These are phyloP conservation scores for Columbina picui DNA, from an alignment of 2,113 vertebrate genomes.

Conservation along the genomic window DNA sequence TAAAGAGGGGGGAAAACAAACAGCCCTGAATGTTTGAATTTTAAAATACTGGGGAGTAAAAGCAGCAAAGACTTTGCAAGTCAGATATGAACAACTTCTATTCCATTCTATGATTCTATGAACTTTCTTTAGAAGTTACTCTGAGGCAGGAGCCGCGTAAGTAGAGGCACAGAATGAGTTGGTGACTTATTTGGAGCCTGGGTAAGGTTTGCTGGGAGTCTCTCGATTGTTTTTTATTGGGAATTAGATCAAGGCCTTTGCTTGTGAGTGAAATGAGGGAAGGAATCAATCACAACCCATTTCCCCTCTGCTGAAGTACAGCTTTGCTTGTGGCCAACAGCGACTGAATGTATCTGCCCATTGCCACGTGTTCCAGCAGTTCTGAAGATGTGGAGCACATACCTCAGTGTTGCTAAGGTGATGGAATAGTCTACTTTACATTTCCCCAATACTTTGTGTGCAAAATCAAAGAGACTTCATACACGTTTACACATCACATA, in stretches of 20 bases:
- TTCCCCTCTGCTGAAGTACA: not conserved
- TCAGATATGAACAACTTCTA: not conserved
- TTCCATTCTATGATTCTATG: too few species aligned
- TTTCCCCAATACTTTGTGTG: not conserved
- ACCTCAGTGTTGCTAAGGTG: not conserved
- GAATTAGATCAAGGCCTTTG: not conserved
- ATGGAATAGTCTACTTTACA: not conserved
- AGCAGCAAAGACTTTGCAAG: not conserved
- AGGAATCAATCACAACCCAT: not conserved
- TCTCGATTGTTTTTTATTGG: not conserved
- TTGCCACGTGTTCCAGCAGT: not conserved
- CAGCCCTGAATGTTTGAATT: not conserved
- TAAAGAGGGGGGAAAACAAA: rapidly evolving
- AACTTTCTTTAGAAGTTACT: not conserved
- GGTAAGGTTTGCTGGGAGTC: not conserved
- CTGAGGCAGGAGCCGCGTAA: not conserved
- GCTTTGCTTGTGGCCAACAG: not conserved
- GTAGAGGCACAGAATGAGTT: not conserved
- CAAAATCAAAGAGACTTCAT: not conserved
- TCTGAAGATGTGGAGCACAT: not conserved
- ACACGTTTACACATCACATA: not conserved
- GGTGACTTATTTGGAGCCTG: not conserved
- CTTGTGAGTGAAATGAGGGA: not conserved
- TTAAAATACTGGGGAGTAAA: not conserved
- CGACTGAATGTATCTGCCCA: not conserved